phyloP scores from a whole-genome alignment of 2,888 invertebrate species.

The Perizoma flavofasciatum region DNA sequence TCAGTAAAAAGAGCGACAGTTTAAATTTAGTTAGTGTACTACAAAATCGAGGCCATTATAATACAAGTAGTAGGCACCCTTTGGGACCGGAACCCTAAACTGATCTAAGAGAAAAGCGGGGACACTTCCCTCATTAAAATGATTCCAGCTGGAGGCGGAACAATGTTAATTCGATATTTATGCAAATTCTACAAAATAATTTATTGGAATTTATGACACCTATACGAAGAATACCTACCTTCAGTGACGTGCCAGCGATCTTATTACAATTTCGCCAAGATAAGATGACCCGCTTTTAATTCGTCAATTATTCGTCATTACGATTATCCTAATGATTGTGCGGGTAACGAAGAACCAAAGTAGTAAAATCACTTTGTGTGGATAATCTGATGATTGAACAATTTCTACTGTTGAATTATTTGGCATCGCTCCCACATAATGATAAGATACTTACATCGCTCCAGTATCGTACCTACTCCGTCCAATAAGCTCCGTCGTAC shows the following conservation, averaged over 20 bases:
- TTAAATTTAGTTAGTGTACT: too few relatives aligned
- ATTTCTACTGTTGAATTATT: too few relatives aligned
- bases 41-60: too few relatives aligned
- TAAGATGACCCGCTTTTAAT: conserved; percentile 6
- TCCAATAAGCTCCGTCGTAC: too few relatives aligned
- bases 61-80: too few relatives aligned
- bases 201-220: conserved; percentile 54
- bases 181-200: conserved; percentile 58
- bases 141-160: conserved; percentile 58
- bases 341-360: too few relatives aligned
- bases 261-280: conserved; percentile 21
- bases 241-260: conserved; percentile 33
- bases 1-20: too few relatives aligned
- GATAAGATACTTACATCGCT: too few relatives aligned
- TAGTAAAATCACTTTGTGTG: too few relatives aligned
- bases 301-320: conserved; percentile 19
- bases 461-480: too few relatives aligned
- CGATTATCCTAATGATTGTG: conserved; percentile 13
- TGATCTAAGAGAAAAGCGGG: conserved; percentile 52
- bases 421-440: too few relatives aligned
- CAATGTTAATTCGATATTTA: conserved; percentile 66
- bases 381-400: too few relatives aligned
- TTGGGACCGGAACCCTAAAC: conserved; percentile 24
- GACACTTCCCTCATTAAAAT: conserved; percentile 57
- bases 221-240: conserved; percentile 34